Evolutionary conservation across 2,113 vertebrate genomes (phyloP).

Genomic region (Phrynosoma platyrhinos): DNA sequence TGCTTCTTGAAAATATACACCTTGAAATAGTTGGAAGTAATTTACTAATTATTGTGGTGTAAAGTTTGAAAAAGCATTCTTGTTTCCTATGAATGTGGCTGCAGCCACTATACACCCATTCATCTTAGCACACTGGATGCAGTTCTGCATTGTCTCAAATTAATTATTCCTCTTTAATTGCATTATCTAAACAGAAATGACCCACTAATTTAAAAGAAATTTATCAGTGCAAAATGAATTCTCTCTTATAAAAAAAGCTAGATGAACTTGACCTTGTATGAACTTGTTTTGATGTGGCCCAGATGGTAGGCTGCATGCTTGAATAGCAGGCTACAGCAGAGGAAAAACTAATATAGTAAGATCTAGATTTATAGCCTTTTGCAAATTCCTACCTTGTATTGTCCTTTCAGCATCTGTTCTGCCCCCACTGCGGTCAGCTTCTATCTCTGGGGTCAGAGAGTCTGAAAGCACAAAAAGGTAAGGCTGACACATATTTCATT

Average conservation of each 20-base stretch:
- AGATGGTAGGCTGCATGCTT: conserved; percentile 98
- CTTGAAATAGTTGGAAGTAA: background rate
- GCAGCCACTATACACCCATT: conserved; percentile 60
- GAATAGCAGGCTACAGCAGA: conserved; percentile 94
- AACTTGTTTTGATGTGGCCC: conserved; percentile 94
- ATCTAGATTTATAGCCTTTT: conserved; percentile 97
- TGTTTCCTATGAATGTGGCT: conserved; percentile 30
- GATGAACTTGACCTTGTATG: conserved; percentile 96
- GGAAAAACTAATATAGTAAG: conserved; percentile 91
- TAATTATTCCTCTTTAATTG: conserved; percentile 82
- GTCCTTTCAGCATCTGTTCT: conserved; percentile 99
- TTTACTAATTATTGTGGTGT: conserved; percentile 60
- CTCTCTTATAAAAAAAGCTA: conserved; percentile 82
- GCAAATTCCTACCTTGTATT: conserved; percentile 99
- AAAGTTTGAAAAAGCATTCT: conserved; percentile 56
- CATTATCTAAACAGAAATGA: conserved; percentile 80
- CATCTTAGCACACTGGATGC: conserved; percentile 54
- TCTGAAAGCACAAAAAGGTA: conserved; percentile 94
- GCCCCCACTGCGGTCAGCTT: conserved; percentile 98
- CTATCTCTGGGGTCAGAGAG: conserved; percentile 99
- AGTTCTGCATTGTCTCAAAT: conserved; percentile 73
- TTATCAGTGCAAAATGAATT: conserved; percentile 80
- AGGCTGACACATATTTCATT: conserved; percentile 83
- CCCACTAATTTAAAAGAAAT: conserved; percentile 84
- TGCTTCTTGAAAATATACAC: conserved; percentile 47